Percentiles rank a stretch among this genome's conserved stretches.
phyloP scores from a whole-genome alignment of 1,140 invertebrate genomes.

The Lethrus apterus region DNA sequence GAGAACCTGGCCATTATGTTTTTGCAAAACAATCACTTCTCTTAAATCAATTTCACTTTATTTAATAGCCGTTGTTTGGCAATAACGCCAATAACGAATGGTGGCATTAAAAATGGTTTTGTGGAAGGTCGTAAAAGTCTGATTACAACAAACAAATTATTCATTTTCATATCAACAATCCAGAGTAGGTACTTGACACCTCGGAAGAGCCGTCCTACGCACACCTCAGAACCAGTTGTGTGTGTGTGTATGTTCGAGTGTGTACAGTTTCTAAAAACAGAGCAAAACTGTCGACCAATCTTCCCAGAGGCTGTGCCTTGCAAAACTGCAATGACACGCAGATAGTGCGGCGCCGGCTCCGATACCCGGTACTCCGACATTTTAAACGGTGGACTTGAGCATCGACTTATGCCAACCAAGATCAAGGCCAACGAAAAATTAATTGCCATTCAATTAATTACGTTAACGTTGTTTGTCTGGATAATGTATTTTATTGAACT shows the following conservation, averaged over 20 bases:
- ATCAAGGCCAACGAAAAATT: no score
- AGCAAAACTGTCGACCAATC: slow-evolving; percentile 3
- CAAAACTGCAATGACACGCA: slow-evolving; percentile 4
- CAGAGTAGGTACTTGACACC: slow-evolving; percentile 1
- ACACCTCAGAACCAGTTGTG: slow-evolving; percentile 4
- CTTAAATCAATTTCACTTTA: no score
- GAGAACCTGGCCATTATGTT: no score
- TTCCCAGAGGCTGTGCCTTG: slow-evolving; percentile 5
- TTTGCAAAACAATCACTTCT: no score
- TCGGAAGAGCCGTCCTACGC: slow-evolving; percentile 1
- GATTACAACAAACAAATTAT: neutral
- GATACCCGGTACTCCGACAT: neutral
- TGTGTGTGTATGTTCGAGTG: neutral
- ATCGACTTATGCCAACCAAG: no score
- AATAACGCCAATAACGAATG: neutral
- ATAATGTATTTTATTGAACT: no score
- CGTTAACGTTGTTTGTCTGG: no score
- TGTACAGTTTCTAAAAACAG: slow-evolving; percentile 2
- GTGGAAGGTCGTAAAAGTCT: neutral
- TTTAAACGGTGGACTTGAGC: no score
- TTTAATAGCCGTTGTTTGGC: no score
- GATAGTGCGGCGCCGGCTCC: slow-evolving; percentile 1
- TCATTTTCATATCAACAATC: slow-evolving; percentile 3
- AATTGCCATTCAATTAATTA: no score
- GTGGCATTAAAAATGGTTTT: neutral